Conservation (phyloP, 92 coral and sea anemone species). For the Epizoanthus rinbou region DNA sequence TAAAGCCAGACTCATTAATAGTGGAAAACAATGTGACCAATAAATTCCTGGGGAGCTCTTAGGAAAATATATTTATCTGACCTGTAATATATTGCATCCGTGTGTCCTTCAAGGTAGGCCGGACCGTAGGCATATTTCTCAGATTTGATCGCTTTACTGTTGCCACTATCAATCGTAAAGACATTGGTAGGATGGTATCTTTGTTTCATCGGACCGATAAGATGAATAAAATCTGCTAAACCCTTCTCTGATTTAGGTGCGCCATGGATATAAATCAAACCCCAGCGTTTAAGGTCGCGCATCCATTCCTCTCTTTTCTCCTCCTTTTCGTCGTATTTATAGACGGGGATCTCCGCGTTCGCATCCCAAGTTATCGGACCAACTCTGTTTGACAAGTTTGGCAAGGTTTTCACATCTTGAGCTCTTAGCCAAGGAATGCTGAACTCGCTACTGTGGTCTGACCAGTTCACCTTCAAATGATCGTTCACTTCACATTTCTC, state of each 20-base stretch:
- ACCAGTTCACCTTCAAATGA: neutral
- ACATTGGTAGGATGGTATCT: constrained; percentile 20
- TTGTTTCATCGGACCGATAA: constrained; percentile 16
- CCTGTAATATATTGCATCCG: constrained; percentile 10
- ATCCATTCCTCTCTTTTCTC: constrained; percentile 1
- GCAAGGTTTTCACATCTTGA: neutral
- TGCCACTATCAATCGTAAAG: neutral
- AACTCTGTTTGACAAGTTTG: neutral
- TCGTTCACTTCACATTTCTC: neutral
- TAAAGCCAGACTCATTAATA: no score
- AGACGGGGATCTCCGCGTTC: neutral
- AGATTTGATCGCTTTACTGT: neutral
- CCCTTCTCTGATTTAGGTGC: constrained; percentile 20
- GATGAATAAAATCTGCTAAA: neutral
- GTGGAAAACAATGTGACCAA: no score
- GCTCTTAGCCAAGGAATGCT: constrained; percentile 23
- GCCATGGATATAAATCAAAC: neutral
- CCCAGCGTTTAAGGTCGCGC: neutral
- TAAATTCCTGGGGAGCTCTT: no score
- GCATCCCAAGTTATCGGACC: neutral
- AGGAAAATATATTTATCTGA: neutral
- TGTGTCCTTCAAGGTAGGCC: constrained; percentile 2
- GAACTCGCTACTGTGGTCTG: constrained; percentile 29
- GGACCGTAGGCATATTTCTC: neutral
- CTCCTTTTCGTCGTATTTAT: neutral